phyloP scores from a whole-genome alignment of 2,797 vertebrate species.

The Poeciliopsis turneri region DNA sequence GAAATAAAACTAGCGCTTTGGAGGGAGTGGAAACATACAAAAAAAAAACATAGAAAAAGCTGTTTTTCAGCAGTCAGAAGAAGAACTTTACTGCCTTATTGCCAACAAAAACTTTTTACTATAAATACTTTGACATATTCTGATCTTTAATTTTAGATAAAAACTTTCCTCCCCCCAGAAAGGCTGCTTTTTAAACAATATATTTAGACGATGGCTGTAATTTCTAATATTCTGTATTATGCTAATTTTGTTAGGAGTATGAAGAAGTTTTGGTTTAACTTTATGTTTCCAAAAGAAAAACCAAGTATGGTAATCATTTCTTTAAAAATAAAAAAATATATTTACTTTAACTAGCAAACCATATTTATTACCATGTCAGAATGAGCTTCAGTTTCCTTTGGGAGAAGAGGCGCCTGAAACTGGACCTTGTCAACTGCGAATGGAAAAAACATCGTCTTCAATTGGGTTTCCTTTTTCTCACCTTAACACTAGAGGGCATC shows the following conservation, averaged over 20 bases:
- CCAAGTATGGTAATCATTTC: neutral
- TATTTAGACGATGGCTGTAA: neutral
- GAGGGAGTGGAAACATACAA: neutral
- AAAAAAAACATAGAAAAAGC: neutral
- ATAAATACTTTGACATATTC: neutral
- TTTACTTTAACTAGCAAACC: neutral
- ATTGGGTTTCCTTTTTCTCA: constrained; percentile 1
- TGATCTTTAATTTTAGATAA: neutral
- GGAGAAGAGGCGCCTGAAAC: constrained; percentile 89
- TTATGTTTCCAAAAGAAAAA: neutral
- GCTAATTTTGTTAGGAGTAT: neutral
- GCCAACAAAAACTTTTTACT: neutral
- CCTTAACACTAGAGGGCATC: constrained; percentile 73
- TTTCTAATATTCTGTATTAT: neutral
- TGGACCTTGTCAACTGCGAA: constrained; percentile 92
- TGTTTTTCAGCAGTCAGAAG: neutral
- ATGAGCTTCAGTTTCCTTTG: constrained; percentile 95
- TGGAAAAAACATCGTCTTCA: constrained; percentile 35
- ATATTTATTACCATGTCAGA: constrained; percentile 88
- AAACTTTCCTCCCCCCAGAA: neutral
- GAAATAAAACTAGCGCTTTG: neutral
- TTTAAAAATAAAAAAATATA: neutral
- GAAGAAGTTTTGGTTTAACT: neutral
- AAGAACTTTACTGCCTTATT: neutral
- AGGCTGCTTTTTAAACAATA: neutral